Evolutionary conservation across 2,888 invertebrate genomes (phyloP).

Genomic region (Leptopilina drosophilae): DNA sequence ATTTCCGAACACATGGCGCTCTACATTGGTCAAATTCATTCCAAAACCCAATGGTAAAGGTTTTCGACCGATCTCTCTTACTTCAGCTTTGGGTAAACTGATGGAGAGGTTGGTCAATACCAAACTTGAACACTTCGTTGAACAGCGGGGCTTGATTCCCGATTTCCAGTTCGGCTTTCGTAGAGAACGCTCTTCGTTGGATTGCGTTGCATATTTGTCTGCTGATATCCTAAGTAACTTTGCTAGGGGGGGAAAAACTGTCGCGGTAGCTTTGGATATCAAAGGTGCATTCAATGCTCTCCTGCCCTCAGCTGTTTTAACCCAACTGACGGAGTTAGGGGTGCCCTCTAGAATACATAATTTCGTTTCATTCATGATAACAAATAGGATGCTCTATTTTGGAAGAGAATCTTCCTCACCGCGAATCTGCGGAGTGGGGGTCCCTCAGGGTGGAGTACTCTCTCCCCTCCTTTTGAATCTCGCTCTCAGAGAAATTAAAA

Average conservation of each 20-base stretch:
- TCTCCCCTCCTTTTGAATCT: background rate
- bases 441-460: background rate
- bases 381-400: background rate
- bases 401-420: background rate
- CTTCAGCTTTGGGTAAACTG: conserved; percentile 50
- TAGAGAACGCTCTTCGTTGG: conserved; percentile 36
- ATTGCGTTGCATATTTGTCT: conserved; percentile 12
- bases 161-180: conserved; percentile 48
- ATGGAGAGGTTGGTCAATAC: conserved; percentile 50
- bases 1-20: conserved; percentile 30
- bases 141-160: conserved; percentile 42
- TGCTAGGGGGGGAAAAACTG: background rate
- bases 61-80: conserved; percentile 49
- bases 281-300: conserved; percentile 30
- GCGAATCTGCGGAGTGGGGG: background rate
- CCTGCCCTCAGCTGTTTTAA: background rate
- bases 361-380: background rate
- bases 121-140: conserved; percentile 50
- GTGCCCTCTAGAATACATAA: background rate
- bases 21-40: conserved; percentile 38
- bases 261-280: conserved; percentile 36
- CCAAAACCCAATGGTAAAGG: conserved; percentile 38
- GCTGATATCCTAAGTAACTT: background rate
- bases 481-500: background rate
- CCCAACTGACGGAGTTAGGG: background rate